Percentiles rank a stretch among this genome's conserved stretches.
Conservation (phyloP, 2,888 invertebrate species). For the Cerceris rybyensis region DNA sequence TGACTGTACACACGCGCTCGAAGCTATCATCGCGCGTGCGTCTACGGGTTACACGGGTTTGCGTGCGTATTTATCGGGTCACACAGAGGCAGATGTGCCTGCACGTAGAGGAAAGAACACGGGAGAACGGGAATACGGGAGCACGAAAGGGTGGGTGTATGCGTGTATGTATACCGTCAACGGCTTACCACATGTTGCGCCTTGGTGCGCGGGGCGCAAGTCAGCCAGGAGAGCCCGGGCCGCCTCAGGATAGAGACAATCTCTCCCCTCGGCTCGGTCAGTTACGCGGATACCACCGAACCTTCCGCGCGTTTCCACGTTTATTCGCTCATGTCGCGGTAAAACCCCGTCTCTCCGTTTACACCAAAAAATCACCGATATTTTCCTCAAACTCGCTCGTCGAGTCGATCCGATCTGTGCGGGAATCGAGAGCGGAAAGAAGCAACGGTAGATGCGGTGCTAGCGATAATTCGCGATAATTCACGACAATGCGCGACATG, state of each 20-base stretch:
- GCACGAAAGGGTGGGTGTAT: slow-evolving; percentile 3
- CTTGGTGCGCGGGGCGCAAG: slow-evolving; percentile 79
- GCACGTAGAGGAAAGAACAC: slow-evolving; percentile 7
- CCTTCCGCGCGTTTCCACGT: slow-evolving; percentile 64
- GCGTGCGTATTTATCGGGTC: slow-evolving; percentile 40
- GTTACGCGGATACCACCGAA: slow-evolving; percentile 77
- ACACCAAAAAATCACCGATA: background rate
- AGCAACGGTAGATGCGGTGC: slow-evolving; percentile 31
- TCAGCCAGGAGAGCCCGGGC: slow-evolving; percentile 80
- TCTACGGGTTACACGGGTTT: slow-evolving; percentile 35
- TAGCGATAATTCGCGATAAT: background rate
- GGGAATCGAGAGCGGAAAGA: slow-evolving; percentile 1
- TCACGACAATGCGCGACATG: slow-evolving; percentile 45
- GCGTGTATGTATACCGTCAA: slow-evolving; percentile 64
- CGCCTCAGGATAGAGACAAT: slow-evolving; percentile 73
- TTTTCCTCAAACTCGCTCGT: slow-evolving; percentile 22
- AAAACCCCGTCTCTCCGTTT: slow-evolving; percentile 13
- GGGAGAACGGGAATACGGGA: no score
- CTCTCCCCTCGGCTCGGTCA: slow-evolving; percentile 72
- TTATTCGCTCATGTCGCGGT: slow-evolving; percentile 31
- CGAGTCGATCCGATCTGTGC: slow-evolving; percentile 16
- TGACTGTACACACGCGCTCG: slow-evolving; percentile 43
- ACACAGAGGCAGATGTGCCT: slow-evolving; percentile 20
- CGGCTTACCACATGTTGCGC: slow-evolving; percentile 81
- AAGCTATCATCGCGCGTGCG: slow-evolving; percentile 51